phyloP scores from a whole-genome alignment of 2,113 vertebrate species.

The Amazona guildingii region DNA sequence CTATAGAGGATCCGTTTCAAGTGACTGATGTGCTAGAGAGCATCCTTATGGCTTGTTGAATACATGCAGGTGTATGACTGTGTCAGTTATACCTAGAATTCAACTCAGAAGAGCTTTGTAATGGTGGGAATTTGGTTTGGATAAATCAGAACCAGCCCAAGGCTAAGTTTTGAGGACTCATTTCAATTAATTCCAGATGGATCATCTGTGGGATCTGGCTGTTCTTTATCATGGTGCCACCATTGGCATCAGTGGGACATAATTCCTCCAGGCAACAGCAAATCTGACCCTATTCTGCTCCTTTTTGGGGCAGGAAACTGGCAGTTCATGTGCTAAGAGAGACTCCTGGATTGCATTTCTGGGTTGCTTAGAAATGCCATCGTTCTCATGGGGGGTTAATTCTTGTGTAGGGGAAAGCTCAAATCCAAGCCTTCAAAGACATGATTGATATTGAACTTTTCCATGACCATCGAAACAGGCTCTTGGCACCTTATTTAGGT shows the following conservation, averaged over 20 bases:
- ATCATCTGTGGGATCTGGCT: not conserved
- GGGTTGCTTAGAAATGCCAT: not conserved
- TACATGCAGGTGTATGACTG: not conserved
- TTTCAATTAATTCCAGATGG: not conserved
- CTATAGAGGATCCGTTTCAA: not conserved
- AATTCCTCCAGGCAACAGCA: not conserved
- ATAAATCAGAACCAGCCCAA: slow-evolving; percentile 59
- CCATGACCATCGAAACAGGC: not conserved
- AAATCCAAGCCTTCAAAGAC: not conserved
- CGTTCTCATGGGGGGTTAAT: not conserved
- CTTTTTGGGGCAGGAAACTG: not conserved
- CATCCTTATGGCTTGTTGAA: not conserved
- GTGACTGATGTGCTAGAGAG: not conserved
- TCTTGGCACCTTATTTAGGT: not conserved
- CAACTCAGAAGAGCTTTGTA: not conserved
- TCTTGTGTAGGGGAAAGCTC: not conserved
- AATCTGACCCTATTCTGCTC: not conserved
- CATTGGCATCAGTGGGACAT: not conserved
- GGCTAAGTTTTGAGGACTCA: not conserved
- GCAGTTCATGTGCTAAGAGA: not conserved
- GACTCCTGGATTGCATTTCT: not conserved
- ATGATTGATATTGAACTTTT: not conserved
- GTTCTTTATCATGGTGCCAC: not conserved
- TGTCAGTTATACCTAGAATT: not conserved
- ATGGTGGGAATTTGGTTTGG: not conserved